Base-by-base conservation (phyloP, 2,797 vertebrate genomes). In the Diceros bicornis region DNA sequence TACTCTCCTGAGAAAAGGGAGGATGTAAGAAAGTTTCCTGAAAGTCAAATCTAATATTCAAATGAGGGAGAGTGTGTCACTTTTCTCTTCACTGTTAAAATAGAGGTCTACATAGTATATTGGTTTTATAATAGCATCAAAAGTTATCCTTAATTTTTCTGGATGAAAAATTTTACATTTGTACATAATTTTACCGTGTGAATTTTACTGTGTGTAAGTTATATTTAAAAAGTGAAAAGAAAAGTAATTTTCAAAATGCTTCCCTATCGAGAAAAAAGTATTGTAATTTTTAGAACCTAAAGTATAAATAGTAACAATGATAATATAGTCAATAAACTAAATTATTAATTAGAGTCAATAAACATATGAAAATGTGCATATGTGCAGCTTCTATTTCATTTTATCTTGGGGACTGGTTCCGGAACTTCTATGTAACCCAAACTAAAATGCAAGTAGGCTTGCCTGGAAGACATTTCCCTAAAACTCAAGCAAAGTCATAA, bases 1-100 rank as follows among this genome's bases (percentile, higher is more conserved):
- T 98, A 94, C 95, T 97, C 93, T 97, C 97, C 96, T 88, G 95
- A 94, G 90, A 94, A 92, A 86, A 68, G 83, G 90, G 41, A 96
- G 68, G 78, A 92, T 97, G 27, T 41, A 72, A 96, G 87, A 97
- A 96, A 72, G 74, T 81, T 97, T 97, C 89, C 96, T 97, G 97
- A 94, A 97, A 97, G 97, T 92, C 68, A 83, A 95, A 92, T 91
- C 68, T 95, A 97, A 94, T 93, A 88, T 97, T 95, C 4, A 0
- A 92, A 96, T 96, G 37, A 96, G 32, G 97, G 92, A 87, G 9
- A 97, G 0, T 6, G 52, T 94, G 64, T 79, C 71, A 66, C 2
- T 68, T 95, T 97, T 85, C 62, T 59, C 32, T 52, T 95, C 50
- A 7, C 69, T 92, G 77, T 71, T 85, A 92, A 94, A 85, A 92